Evolutionary conservation across 2,888 invertebrate genomes (phyloP).

Genomic region (Euclidia mi): DNA sequence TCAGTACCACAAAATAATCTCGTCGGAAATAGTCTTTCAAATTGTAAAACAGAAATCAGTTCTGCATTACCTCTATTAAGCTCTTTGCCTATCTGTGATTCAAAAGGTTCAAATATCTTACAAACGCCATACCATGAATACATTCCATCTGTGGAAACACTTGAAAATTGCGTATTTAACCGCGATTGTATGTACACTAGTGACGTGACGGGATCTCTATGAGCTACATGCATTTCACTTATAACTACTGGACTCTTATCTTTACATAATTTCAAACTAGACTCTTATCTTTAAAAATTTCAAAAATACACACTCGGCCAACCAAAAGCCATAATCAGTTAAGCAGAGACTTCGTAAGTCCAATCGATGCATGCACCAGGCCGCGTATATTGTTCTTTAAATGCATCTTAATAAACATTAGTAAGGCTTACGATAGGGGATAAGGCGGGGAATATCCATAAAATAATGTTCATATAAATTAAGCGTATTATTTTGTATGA

Average conservation of each 20-base stretch:
- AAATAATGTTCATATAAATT: slow-evolving; percentile 94
- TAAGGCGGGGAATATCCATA: slow-evolving; percentile 84
- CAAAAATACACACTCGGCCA: slow-evolving; percentile 90
- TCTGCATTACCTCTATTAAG: slow-evolving; percentile 86
- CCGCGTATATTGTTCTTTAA: slow-evolving; percentile 53
- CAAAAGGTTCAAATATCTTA: slow-evolving; percentile 89
- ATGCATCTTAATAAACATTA: slow-evolving; percentile 91
- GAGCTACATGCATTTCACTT: slow-evolving; percentile 82
- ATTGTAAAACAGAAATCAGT: slow-evolving; percentile 91
- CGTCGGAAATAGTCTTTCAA: slow-evolving; percentile 92
- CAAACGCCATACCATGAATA: slow-evolving; percentile 92
- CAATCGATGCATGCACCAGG: slow-evolving; percentile 91
- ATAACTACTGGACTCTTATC: slow-evolving; percentile 92
- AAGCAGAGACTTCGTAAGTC: slow-evolving; percentile 91
- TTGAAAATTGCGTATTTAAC: slow-evolving; percentile 90
- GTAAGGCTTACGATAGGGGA: slow-evolving; percentile 87
- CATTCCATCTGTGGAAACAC: slow-evolving; percentile 90
- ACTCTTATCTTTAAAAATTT: too few relatives aligned
- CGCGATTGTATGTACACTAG: slow-evolving; percentile 90
- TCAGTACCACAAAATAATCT: slow-evolving; percentile 80
- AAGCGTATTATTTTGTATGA: slow-evolving; percentile 93
- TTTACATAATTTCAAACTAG: too few relatives aligned
- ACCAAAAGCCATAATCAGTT: slow-evolving; percentile 91
- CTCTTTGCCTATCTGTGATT: slow-evolving; percentile 84
- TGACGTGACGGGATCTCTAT: slow-evolving; percentile 87